Evolutionary conservation across 2,797 vertebrate species (phyloP), one percentile per base, ranked within the genome.

Genomic region (Acanthis flammea): DNA sequence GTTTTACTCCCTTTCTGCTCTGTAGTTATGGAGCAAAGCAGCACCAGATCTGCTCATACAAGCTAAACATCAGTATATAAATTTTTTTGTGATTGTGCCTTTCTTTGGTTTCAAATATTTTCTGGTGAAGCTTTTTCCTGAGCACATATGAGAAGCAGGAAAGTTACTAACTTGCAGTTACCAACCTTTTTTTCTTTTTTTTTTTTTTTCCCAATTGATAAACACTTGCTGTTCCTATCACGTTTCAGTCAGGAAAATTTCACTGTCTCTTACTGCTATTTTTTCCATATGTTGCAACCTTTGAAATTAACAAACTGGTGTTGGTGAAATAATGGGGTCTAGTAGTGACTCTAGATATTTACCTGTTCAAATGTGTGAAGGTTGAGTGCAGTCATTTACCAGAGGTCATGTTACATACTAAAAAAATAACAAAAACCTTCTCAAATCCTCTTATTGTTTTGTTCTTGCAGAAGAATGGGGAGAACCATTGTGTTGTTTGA

Each of bases 361-460:
- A 63, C 42, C 28, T 51, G 35, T 27, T 88, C 19, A 65, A 37
- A 27, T 35, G 19, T 58, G 24, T 92, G 62, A 88, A 53, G 61
- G 62, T 73, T 44, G 53, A 91, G 72, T 65, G 37, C 33, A 77
- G 84, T 86, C n/a, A 10, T 72, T 87, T 94, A 77, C 50, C 28
- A 79, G 62, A 65, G 61, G 45, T 93, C 55, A 33, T 14, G 24
- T 74, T 88, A 63, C 58, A 61, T 77, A 41, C 39, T 65, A 19
- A 83, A 94, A 74, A 78, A 75, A 35, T 5, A 76, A 33, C 15
- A 50, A 60, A 81, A 57, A 19, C 4, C 1, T 33, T 31, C 57
- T 72, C 33, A 65, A 88, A 65, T 62, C 19, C 42, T 91, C 77
- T 66, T 72, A 90, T 6, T 63, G 72, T 80, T 94, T 61, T 74